Base-by-base conservation (phyloP, 2,113 vertebrate genomes). In the Mastomys coucha region DNA sequence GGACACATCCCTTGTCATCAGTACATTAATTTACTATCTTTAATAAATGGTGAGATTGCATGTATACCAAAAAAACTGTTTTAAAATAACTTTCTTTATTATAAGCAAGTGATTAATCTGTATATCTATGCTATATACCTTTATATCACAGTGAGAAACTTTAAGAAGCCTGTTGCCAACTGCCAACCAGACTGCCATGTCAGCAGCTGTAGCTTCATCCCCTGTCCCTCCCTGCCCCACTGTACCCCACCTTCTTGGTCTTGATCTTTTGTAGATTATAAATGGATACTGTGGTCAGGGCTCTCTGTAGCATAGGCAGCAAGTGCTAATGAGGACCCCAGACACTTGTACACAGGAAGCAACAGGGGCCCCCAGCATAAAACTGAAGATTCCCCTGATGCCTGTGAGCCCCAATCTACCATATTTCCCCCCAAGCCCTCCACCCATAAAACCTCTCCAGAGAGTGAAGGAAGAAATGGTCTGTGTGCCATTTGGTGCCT, bases 221-320 rank as follows among this genome's bases (percentile, higher is more conserved):
- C 22, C 20, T 24, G 11, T 0, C 0, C 0, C 13, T n/a, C 36
- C 56, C 76, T 1, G 0, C 8, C 42, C 69, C 1, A 0, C 33
- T 13, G 16, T 2, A 24, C 20, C 39, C 42, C 49, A 65, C 31
- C 69, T 26, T 63, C 51, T 2, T 2, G 85, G 58, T 7, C 85
- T 73, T 3, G 0, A 56, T n/a, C 24, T 65, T 17, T 20, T 1
- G 4, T 70, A 42, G 87, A 31, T 36, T 13, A 4, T 75, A 53
- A 69, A 42, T 0, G 22, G 28, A 19, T 24, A 7, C 72, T 36
- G 14, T 45, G 56, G 19, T 53, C 26, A 45, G 39, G 2, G n/a
- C n/a, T 22, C n/a, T 22, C 31, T 36, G 63, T 31, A 16, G 31
- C 9, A 69, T 3, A 69, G 84, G 6, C 31, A 87, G 42, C 31